Percentiles rank a stretch among this genome's conserved stretches.
These are phyloP conservation scores for Gymnothorax javanicus DNA, from an alignment of 2,797 vertebrate genomes.

Conservation along the genomic window DNA sequence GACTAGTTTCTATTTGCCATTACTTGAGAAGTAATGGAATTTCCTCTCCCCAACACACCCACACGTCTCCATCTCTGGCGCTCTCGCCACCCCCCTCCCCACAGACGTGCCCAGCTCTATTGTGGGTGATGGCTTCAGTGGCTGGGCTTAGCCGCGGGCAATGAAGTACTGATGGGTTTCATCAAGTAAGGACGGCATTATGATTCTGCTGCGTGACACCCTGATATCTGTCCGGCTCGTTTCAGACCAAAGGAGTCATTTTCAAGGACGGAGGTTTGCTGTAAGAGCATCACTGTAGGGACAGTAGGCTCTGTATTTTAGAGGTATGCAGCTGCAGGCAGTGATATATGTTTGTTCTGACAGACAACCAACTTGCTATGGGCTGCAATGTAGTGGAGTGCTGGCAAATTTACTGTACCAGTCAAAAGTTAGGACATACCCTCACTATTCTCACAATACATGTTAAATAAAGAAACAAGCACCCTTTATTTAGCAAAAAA, in stretches of 20 bases:
- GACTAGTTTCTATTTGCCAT: not conserved
- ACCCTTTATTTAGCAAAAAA: too few relatives aligned
- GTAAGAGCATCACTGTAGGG: not conserved
- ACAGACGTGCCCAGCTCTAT: not conserved
- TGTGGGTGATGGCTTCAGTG: not conserved
- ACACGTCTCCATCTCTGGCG: not conserved
- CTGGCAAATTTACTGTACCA: too few relatives aligned
- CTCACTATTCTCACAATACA: too few relatives aligned
- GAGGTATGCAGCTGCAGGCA: not conserved
- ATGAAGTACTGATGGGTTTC: conserved; percentile 22
- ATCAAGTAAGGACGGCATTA: not conserved
- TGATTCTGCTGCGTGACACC: too few relatives aligned
- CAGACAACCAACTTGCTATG: not conserved
- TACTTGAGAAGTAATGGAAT: not conserved
- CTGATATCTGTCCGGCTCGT: not conserved
- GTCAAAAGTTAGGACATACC: too few relatives aligned
- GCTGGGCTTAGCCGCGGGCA: not conserved
- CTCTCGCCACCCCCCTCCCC: too few relatives aligned
- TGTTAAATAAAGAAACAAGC: too few relatives aligned
- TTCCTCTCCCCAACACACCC: not conserved
- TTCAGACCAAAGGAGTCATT: not conserved
- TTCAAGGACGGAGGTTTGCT: not conserved
- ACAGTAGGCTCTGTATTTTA: not conserved
- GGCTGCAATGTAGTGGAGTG: not conserved
- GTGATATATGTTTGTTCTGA: not conserved